A percentile compares a stretch with the other conserved stretches of the same genome.
These are phyloP conservation scores for Arctopsyche grandis DNA, from an alignment of 1,140 invertebrate genomes.

Conservation along the genomic window DNA sequence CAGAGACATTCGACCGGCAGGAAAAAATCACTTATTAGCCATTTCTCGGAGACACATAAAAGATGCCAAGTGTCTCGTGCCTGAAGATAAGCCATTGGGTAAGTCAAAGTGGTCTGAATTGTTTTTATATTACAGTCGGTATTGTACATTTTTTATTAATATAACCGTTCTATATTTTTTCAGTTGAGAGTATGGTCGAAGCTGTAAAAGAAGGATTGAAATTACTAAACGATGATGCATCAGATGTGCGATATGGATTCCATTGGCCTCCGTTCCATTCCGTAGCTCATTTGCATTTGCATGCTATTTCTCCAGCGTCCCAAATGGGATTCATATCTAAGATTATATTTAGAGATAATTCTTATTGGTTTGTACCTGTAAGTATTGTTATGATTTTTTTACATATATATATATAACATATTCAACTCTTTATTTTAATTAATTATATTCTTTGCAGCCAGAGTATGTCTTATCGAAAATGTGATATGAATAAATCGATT, in stretches of 20 bases:
- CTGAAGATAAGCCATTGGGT: constrained; percentile 75
- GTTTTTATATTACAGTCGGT: background rate
- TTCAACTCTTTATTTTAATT: background rate
- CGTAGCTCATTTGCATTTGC: constrained; percentile 87
- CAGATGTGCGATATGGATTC: constrained; percentile 80
- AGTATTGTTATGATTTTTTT: constrained; percentile 58
- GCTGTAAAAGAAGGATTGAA: constrained; percentile 64
- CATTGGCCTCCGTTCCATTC: constrained; percentile 92
- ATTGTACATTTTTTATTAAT: constrained; percentile 29
- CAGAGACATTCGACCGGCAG: constrained; percentile 84
- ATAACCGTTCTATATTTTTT: no score
- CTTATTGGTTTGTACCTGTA: constrained; percentile 88
- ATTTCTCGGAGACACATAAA: constrained; percentile 81
- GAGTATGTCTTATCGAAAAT: constrained; percentile 51
- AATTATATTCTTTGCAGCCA: constrained; percentile 44
- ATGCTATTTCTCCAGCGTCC: constrained; percentile 83
- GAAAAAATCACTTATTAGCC: constrained; percentile 83
- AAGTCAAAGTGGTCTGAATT: constrained; percentile 57
- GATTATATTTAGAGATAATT: constrained; percentile 78
- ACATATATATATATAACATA: background rate
- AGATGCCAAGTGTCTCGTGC: constrained; percentile 75
- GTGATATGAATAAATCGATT: constrained; percentile 4
- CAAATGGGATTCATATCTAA: constrained; percentile 77
- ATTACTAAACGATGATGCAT: constrained; percentile 62
- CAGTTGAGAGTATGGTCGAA: constrained; percentile 72